These are phyloP conservation scores for Hylomyscus alleni DNA, from an alignment of 2,797 vertebrate genomes.

Conservation along the genomic window DNA sequence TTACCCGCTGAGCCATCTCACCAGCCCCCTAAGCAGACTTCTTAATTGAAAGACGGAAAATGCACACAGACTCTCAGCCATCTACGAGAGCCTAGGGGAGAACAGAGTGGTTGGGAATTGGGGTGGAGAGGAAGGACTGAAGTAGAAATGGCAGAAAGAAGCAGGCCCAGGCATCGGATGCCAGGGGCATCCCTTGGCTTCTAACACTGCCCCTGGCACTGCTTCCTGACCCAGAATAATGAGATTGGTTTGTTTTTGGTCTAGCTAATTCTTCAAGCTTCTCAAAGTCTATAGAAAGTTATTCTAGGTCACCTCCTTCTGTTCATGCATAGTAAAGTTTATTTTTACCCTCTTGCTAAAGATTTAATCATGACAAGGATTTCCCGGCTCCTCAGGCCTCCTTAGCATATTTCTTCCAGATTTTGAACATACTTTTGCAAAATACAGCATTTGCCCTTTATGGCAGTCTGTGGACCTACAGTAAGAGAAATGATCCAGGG, in stretches of 20 bases:
- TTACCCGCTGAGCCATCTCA: too few relatives aligned
- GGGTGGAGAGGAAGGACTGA: background rate
- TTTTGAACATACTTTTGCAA: constrained; percentile 52
- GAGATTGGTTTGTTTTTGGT: constrained; percentile 32
- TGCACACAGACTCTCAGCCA: background rate
- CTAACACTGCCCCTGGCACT: background rate
- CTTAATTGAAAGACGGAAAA: constrained; percentile 55
- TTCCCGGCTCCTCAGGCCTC: background rate
- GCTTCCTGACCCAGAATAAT: background rate
- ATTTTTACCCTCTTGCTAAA: constrained; percentile 53
- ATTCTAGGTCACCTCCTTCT: constrained; percentile 5
- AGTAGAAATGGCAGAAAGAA: constrained; percentile 4
- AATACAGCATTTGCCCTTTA: background rate
- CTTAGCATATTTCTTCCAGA: constrained; percentile 58
- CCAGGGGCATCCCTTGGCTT: background rate
- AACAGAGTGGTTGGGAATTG: constrained; percentile 9
- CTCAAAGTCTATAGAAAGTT: constrained; percentile 41
- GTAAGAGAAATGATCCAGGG: background rate
- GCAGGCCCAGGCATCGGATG: background rate
- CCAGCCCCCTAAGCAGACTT: too few relatives aligned
- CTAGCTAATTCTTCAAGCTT: constrained; percentile 57
- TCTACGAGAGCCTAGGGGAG: constrained; percentile 47
- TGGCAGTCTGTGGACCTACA: background rate
- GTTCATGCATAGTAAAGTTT: background rate
- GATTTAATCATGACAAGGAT: constrained; percentile 39